A percentile compares a stretch with the other conserved stretches of the same genome.
Evolutionary conservation across 1,140 invertebrate species (phyloP).

Genomic region (Araneus ventricosus): DNA sequence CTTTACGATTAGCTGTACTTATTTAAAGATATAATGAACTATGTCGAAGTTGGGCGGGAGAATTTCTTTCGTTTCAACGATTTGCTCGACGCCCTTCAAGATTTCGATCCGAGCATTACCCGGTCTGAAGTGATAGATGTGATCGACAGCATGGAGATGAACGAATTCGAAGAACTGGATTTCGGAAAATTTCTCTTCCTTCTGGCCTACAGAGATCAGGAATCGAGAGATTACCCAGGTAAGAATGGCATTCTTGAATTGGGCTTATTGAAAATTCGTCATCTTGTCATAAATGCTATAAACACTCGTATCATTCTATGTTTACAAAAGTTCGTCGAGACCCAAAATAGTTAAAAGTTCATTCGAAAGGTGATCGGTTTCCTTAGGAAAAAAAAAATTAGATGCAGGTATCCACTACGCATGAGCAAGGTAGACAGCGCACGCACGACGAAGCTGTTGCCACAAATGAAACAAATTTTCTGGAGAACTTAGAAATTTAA

Average conservation of each 20-base stretch:
- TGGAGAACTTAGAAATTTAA: too few relatives aligned
- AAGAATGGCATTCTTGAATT: not conserved
- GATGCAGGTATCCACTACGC: too few relatives aligned
- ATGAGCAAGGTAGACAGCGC: too few relatives aligned
- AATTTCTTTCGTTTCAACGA: constrained; percentile 28
- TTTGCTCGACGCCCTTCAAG: constrained; percentile 38
- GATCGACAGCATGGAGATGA: constrained; percentile 19
- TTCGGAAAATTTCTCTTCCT: constrained; percentile 67
- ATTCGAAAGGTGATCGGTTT: too few relatives aligned
- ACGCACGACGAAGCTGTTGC: too few relatives aligned
- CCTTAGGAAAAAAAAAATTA: too few relatives aligned
- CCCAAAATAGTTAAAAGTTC: too few relatives aligned
- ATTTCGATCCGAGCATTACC: constrained; percentile 44
- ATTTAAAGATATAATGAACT: constrained; percentile 48
- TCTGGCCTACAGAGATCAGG: constrained; percentile 45
- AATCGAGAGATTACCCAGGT: not conserved
- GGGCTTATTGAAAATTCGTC: not conserved
- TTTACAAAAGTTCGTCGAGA: too few relatives aligned
- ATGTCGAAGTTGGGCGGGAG: constrained; percentile 33
- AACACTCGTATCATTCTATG: not conserved
- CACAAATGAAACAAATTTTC: too few relatives aligned
- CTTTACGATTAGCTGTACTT: not conserved
- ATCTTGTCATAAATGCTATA: not conserved
- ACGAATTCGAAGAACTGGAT: constrained; percentile 63
- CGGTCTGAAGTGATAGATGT: constrained; percentile 40